These are phyloP conservation scores for Empidonax alnorum DNA, from an alignment of 2,113 vertebrate species.

Conservation along the genomic window DNA sequence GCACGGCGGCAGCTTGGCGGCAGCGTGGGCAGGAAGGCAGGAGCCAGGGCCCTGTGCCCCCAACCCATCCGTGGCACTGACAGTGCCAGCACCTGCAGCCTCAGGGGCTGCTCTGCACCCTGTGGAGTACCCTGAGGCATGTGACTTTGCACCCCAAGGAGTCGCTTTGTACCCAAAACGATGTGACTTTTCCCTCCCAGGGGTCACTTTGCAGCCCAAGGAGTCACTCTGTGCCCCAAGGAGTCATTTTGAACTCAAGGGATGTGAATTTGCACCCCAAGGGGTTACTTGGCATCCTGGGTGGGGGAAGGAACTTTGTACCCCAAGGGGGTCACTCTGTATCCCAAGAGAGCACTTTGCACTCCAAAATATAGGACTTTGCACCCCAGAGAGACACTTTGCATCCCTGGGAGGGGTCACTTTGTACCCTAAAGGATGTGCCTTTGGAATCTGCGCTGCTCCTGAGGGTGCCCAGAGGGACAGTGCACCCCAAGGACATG, in stretches of 20 bases:
- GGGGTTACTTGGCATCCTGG: neutral
- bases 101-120: neutral
- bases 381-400: neutral
- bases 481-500: neutral
- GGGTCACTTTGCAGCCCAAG: neutral
- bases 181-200: neutral
- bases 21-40: neutral
- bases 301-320: neutral
- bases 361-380: neutral
- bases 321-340: neutral
- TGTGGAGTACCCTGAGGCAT: fast-evolving
- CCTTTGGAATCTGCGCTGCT: neutral
- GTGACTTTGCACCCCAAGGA: neutral
- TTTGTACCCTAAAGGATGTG: neutral
- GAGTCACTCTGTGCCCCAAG: neutral
- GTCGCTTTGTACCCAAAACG: neutral
- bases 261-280: neutral
- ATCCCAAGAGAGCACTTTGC: neutral
- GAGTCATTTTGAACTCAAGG: neutral
- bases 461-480: neutral
- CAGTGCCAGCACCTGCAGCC: neutral
- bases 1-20: neutral
- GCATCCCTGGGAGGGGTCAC: neutral
- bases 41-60: neutral
- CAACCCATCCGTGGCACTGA: fast-evolving